These are phyloP conservation scores for Amblyjoppa fuscipennis DNA, from an alignment of 2,888 invertebrate species.

Conservation along the genomic window DNA sequence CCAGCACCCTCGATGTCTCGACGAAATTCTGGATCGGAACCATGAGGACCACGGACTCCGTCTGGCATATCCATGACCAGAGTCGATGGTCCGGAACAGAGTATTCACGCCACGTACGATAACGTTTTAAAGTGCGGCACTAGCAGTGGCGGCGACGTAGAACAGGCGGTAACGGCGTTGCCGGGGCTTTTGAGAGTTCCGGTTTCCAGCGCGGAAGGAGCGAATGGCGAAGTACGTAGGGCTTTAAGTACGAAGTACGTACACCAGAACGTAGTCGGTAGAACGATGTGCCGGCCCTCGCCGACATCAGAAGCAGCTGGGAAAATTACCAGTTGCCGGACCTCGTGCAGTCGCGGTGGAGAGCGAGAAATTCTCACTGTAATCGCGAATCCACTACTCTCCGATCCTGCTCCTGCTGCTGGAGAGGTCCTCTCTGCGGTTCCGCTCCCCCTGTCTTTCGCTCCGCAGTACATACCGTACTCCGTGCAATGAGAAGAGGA, in stretches of 20 bases:
- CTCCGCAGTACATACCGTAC: conserved; percentile 38
- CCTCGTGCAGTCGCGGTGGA: conserved; percentile 65
- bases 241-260: conserved; percentile 36
- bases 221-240: conserved; percentile 38
- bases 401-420: conserved; percentile 42
- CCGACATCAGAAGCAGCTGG: conserved; percentile 63
- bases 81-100: conserved; percentile 7
- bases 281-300: conserved; percentile 53
- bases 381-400: conserved; percentile 57
- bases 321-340: conserved; percentile 69
- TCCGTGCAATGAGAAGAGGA: conserved; percentile 41
- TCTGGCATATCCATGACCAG: not conserved
- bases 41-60: not conserved
- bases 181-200: conserved; percentile 54
- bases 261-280: conserved; percentile 36
- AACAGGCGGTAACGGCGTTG: conserved; percentile 47
- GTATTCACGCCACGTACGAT: conserved; percentile 52
- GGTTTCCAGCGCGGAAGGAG: conserved; percentile 64
- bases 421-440: conserved; percentile 49
- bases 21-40: conserved; percentile 30
- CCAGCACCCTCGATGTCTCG: not conserved
- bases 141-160: conserved; percentile 37
- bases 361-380: conserved; percentile 65
- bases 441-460: conserved; percentile 41
- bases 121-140: conserved; percentile 48